Conservation (phyloP, 2,797 vertebrate genomes). For the Pteronotus mesoamericanus region DNA sequence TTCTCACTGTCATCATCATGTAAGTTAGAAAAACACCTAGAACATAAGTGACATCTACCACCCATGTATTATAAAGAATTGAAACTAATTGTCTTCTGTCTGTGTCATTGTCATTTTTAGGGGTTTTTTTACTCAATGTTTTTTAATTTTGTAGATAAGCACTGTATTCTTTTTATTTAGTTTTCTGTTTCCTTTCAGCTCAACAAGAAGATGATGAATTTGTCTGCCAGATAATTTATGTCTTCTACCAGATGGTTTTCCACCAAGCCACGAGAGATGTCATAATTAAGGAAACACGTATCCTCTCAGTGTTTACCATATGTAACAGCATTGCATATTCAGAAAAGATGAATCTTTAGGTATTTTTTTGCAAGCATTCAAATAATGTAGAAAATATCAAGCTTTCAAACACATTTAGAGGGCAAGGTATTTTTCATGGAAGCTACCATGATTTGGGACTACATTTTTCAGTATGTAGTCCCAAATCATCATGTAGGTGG, state of each 20-base stretch:
- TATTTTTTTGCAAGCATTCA: not conserved
- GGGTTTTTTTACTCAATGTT: not conserved
- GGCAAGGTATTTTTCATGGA: not conserved
- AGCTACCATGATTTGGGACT: no score
- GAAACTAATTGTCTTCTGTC: not conserved
- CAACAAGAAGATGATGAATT: slow-evolving; percentile 98
- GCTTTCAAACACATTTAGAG: slow-evolving; percentile 11
- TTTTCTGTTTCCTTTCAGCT: slow-evolving; percentile 81
- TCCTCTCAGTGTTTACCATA: slow-evolving; percentile 82
- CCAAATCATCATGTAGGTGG: not conserved
- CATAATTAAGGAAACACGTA: slow-evolving; percentile 98
- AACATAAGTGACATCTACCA: not conserved
- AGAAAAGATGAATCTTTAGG: not conserved
- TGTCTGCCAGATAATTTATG: slow-evolving; percentile 98
- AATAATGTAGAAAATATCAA: not conserved
- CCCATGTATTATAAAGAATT: not conserved
- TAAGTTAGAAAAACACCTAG: not conserved
- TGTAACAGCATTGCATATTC: not conserved
- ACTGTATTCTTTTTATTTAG: not conserved
- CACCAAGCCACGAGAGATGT: slow-evolving; percentile 98
- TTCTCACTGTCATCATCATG: not conserved
- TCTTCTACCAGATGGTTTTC: slow-evolving; percentile 99
- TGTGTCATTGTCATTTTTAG: not conserved
- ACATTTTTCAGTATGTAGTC: not conserved
- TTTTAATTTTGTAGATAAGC: not conserved